These are phyloP conservation scores for Heliconius aoede DNA, from an alignment of 2,888 invertebrate species.

Conservation along the genomic window DNA sequence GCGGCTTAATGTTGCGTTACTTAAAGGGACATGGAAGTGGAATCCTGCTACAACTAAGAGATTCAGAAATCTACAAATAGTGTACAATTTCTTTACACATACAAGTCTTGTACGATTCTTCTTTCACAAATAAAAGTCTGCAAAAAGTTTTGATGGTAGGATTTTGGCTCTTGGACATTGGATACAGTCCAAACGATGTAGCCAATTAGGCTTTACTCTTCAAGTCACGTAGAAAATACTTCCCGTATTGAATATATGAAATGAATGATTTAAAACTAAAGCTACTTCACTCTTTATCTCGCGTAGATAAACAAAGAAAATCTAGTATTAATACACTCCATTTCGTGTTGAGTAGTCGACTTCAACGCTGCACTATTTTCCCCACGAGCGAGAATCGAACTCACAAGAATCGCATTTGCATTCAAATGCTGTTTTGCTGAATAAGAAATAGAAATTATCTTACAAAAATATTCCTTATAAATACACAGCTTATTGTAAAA, in stretches of 20 bases:
- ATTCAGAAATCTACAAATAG: not conserved
- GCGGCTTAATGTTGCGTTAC: too few relatives aligned
- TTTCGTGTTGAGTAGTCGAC: too few relatives aligned
- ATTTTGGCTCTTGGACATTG: not conserved
- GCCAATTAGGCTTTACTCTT: not conserved
- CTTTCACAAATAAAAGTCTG: not conserved
- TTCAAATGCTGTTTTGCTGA: not conserved
- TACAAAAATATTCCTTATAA: slow-evolving; percentile 19
- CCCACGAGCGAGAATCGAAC: too few relatives aligned
- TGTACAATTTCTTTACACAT: not conserved
- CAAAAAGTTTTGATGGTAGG: not conserved
- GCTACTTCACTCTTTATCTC: too few relatives aligned
- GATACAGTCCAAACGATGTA: not conserved
- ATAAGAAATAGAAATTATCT: slow-evolving; percentile 2
- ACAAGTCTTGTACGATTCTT: not conserved
- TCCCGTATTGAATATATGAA: not conserved
- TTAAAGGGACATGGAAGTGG: too few relatives aligned
- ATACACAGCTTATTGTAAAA: not conserved
- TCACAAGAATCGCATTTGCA: too few relatives aligned
- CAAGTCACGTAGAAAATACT: not conserved
- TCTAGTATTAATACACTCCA: too few relatives aligned
- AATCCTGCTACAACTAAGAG: too few relatives aligned
- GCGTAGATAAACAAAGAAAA: too few relatives aligned
- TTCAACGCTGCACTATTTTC: too few relatives aligned
- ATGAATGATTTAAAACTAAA: not conserved